Evolutionary conservation across 2,888 invertebrate genomes (phyloP).

Genomic region (Zele albiditarsus): DNA sequence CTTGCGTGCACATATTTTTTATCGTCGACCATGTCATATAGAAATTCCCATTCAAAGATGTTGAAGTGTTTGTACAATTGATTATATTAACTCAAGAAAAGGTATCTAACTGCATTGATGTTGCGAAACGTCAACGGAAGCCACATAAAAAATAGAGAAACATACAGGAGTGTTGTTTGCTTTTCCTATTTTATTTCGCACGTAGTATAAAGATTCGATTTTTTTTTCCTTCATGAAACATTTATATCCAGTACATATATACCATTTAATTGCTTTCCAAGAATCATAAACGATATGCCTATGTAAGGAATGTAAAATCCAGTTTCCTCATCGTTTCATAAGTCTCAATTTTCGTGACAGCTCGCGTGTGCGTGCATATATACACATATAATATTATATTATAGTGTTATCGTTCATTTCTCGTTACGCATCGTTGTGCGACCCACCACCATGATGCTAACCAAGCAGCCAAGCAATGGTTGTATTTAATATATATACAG

Average conservation of each 20-base stretch:
- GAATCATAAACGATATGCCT: slow-evolving; percentile 7
- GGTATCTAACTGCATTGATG: too few relatives aligned
- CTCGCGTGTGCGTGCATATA: slow-evolving; percentile 9
- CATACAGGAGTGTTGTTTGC: too few relatives aligned
- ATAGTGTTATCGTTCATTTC: slow-evolving; percentile 36
- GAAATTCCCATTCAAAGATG: too few relatives aligned
- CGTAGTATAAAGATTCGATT: background rate
- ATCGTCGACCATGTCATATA: too few relatives aligned
- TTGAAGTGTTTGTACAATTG: too few relatives aligned
- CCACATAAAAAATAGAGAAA: too few relatives aligned
- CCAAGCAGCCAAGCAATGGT: background rate
- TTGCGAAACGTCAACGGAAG: too few relatives aligned
- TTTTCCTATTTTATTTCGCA: too few relatives aligned
- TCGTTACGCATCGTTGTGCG: slow-evolving; percentile 19
- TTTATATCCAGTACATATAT: background rate
- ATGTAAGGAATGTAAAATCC: slow-evolving; percentile 35
- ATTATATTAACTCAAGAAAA: too few relatives aligned
- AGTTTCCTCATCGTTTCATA: slow-evolving; percentile 49
- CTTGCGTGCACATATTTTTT: too few relatives aligned
- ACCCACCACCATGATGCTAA: slow-evolving; percentile 31
- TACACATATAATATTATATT: slow-evolving; percentile 20
- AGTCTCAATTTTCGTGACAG: slow-evolving; percentile 48
- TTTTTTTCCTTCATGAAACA: background rate
- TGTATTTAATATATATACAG: slow-evolving; percentile 15
- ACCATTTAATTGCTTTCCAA: background rate